Evolutionary conservation across 2,888 invertebrate species (phyloP).

Genomic region (Deilephila porcellus): DNA sequence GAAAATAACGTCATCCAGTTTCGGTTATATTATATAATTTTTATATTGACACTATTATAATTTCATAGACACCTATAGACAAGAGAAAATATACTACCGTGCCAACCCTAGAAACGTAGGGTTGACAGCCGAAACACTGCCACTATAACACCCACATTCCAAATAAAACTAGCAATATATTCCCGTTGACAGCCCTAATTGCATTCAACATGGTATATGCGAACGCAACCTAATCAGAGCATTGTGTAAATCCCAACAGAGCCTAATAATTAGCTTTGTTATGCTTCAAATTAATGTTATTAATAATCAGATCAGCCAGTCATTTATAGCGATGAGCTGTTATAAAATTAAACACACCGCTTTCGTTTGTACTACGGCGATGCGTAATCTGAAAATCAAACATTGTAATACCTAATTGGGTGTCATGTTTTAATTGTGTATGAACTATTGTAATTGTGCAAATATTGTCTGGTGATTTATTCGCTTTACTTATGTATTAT

Average conservation of each 20-base stretch:
- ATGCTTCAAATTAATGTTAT: conserved; percentile 56
- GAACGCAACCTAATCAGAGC: conserved; percentile 52
- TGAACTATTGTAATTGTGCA: conserved; percentile 15
- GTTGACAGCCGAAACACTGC: too few species aligned
- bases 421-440: conserved; percentile 21
- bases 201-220: conserved; percentile 40
- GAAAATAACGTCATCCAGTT: too few species aligned
- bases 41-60: too few species aligned
- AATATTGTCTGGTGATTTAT: conserved; percentile 9
- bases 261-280: conserved; percentile 57
- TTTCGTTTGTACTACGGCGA: neutral
- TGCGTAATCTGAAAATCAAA: conserved; percentile 24
- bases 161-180: neutral
- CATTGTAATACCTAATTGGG: conserved; percentile 23
- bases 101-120: neutral
- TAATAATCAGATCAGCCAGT: conserved; percentile 43
- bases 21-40: too few species aligned
- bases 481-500: neutral
- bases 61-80: neutral
- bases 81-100: neutral
- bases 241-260: conserved; percentile 47
- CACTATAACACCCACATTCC: neutral
- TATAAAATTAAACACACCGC: conserved; percentile 8
- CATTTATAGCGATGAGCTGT: conserved; percentile 24
- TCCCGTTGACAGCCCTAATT: conserved; percentile 33